These are phyloP conservation scores for Thalassophryne amazonica DNA, from an alignment of 2,797 vertebrate species.

Conservation along the genomic window DNA sequence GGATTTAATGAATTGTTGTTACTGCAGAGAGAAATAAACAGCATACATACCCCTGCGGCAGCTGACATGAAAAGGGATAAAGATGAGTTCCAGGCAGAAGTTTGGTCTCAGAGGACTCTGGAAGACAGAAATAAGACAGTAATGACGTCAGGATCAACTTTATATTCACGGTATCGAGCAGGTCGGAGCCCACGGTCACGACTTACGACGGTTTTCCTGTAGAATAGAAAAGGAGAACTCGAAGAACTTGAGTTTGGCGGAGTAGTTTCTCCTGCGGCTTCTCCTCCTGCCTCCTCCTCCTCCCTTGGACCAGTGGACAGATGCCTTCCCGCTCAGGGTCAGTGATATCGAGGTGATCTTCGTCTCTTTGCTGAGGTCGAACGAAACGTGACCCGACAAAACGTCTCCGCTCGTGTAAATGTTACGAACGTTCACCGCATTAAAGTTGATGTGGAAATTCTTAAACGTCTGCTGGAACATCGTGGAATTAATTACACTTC, in stretches of 20 bases:
- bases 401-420: slow-evolving; percentile 27
- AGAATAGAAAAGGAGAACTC: slow-evolving; percentile 1
- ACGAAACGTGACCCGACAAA: slow-evolving; percentile 40
- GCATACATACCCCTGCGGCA: slow-evolving; percentile 53
- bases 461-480: slow-evolving; percentile 44
- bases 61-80: slow-evolving; percentile 48
- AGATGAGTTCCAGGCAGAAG: slow-evolving; percentile 43
- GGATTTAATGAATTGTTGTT: too few species aligned
- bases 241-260: slow-evolving; percentile 23
- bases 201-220: slow-evolving; percentile 11
- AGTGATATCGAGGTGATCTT: slow-evolving; percentile 32
- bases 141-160: background rate
- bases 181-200: too few species aligned
- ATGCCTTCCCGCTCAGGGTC: background rate
- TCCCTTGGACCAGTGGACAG: slow-evolving; percentile 25
- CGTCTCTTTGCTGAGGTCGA: slow-evolving; percentile 34
- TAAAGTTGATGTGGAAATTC: slow-evolving; percentile 42
- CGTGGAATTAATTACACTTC: background rate
- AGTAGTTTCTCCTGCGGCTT: fast-evolving
- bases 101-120: background rate
- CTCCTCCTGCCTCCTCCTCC: background rate
- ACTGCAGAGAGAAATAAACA: too few species aligned
- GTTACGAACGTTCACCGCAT: background rate
- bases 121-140: background rate
- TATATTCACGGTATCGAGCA: too few species aligned